phyloP scores from a whole-genome alignment of 2,888 invertebrate genomes.

The Phaedon cochleariae region DNA sequence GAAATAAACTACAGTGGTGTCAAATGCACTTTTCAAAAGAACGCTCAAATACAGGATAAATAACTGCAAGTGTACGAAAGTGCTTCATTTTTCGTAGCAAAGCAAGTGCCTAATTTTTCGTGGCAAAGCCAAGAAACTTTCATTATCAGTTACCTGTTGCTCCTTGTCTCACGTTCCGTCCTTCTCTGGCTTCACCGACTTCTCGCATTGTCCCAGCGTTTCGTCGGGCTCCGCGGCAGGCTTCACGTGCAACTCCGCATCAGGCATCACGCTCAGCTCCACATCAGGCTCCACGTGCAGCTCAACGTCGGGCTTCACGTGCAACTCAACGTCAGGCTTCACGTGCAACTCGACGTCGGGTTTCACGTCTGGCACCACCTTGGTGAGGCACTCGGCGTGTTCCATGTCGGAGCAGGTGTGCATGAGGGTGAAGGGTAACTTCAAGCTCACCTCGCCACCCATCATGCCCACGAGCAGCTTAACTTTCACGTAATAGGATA shows the following conservation, averaged over 20 bases:
- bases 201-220: slow-evolving; percentile 18
- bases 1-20: no score
- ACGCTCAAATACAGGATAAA: no score
- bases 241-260: no score
- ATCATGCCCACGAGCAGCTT: slow-evolving; percentile 82
- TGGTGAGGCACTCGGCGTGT: slow-evolving; percentile 29
- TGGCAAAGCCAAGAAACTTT: no score
- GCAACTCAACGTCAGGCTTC: no score
- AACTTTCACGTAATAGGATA: slow-evolving; percentile 90
- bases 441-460: slow-evolving; percentile 81
- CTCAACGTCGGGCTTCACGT: no score
- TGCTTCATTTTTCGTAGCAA: no score
- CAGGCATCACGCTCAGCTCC: no score
- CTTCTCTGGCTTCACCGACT: slow-evolving; percentile 52
- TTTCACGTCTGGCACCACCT: slow-evolving; percentile 22
- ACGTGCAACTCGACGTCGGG: slow-evolving; percentile 38
- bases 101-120: no score
- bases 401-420: slow-evolving; percentile 76
- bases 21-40: no score
- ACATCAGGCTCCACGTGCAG: no score
- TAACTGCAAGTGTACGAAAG: no score
- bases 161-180: slow-evolving; percentile 62
- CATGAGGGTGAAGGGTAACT: slow-evolving; percentile 82
- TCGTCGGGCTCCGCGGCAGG: slow-evolving; percentile 28
- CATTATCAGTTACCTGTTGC: slow-evolving; percentile 48